Evolutionary conservation across 2,797 vertebrate genomes (phyloP), one percentile per base, ranked within the genome.

Genomic region (Glossophaga mutica): DNA sequence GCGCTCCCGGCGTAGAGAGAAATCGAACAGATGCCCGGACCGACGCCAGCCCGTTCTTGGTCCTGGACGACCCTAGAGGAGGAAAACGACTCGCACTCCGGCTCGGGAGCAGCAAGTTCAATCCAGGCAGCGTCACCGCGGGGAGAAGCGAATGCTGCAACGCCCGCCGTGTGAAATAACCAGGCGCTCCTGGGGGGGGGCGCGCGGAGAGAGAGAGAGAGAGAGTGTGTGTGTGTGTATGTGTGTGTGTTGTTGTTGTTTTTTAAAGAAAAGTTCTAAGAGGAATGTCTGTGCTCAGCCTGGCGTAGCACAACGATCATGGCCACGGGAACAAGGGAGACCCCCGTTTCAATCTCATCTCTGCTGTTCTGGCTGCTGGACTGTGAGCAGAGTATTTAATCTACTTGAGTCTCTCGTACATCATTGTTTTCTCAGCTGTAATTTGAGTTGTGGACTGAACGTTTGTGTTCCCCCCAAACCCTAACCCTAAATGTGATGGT

Each of bases 21-120:
- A 65, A 42, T 81, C 87, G 86, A 87, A 78, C 57, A 59, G 19
- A 6, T 2, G 57, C 37, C 34, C 76, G 76, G 87, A 46, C 29
- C 1, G 15, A 70, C 71, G 76, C 68, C 2, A 2, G 94, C 90
- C 90, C 92, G 32, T 71, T 89, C 92, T 95, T 81, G 92, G 96
- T 73, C 71, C 78, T 50, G 87, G 92, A 62, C 68, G 96, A 71
- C 95, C 95, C 94, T 26, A 37, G 84, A 82, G 82, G 34, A 97
- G 32, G 90, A 94, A 94, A 88, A 96, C 52, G 57, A 92, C 76
- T 83, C 79, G 57, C 3, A 2, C 24, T 18, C 46, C 67, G 10
- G 95, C 94, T 65, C 65, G 59, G 68, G 82, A 82, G 88, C 10
- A 62, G 84, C 44, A 5, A 59, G 73, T 68, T 78, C 93, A 34